Base-by-base conservation (phyloP, 2,113 vertebrate genomes). In the Solea solea region DNA sequence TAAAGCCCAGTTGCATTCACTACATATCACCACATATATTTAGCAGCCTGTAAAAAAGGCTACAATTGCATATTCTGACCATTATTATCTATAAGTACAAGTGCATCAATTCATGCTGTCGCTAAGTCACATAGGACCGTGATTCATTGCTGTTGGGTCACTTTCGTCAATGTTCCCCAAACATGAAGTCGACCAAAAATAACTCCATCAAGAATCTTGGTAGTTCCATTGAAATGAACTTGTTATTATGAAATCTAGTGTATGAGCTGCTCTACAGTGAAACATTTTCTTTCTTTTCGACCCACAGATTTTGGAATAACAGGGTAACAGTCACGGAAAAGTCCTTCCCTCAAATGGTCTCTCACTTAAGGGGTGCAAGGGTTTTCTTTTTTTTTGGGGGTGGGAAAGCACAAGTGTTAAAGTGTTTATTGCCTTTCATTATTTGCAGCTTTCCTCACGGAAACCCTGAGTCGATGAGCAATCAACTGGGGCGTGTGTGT, bases 341-440 rank as follows among this genome's bases (percentile, higher is more conserved):
- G 48, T n/a, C 62, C 40, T 60, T 34, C n/a, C n/a, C 48, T 58
- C 39, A 9, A 66, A 15, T 39, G 7, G 28, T 34, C 25, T n/a
- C 42, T 42, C 42, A 66, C 52, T 78, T 63, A 45, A 0, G 11
- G 59, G 63, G 69, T 65, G 62, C 67, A 53, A 45, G 64, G 34
- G 4, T 2, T 13, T 76, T 77, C 62, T 27, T 76, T 77, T 65
- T 27, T 21, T 21, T 21, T 21, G 21, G 21, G 70, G 76, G 80
- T 53, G 21, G 59, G 56, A 74, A 67, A 49, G 21, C 27, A 40
- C 15, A 76, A 78, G 82, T 69, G 79, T 86, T 41, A 73, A 76
- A 75, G 79, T 82, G 79, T 86, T 86, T 83, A 87, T 85, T 53
- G 57, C 65, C 65, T 34, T 13, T 64, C 68, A 70, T 71, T 76